These are phyloP conservation scores for Drosophila tsacasi DNA, from an alignment of 1,140 invertebrate genomes.

Conservation along the genomic window DNA sequence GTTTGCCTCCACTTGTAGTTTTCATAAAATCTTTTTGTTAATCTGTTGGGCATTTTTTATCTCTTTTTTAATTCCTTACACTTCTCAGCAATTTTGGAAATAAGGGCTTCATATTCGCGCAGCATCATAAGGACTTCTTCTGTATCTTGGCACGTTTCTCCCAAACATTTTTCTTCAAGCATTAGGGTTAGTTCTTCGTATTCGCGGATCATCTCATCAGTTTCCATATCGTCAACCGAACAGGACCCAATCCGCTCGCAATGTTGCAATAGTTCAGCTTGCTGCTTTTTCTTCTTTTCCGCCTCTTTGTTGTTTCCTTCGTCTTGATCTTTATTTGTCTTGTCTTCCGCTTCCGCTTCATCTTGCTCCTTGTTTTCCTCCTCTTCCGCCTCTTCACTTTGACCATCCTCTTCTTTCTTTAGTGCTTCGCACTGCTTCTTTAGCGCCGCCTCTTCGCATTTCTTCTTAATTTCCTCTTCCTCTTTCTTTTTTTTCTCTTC, in stretches of 20 bases:
- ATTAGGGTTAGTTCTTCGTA: background rate
- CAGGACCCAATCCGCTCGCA: too few species aligned
- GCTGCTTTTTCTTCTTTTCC: background rate
- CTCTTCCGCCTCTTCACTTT: background rate
- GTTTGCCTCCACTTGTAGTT: background rate
- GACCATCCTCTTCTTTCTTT: background rate
- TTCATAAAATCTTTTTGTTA: background rate
- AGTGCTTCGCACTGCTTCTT: too few species aligned
- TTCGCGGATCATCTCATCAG: background rate
- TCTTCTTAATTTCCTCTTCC: too few species aligned
- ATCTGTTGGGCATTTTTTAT: background rate
- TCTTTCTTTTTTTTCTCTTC: too few species aligned
- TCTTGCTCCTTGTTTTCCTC: background rate
- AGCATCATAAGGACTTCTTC: background rate
- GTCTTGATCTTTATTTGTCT: too few species aligned
- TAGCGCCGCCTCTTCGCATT: background rate
- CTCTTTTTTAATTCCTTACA: background rate
- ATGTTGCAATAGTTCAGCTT: background rate
- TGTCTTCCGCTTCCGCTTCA: too few species aligned
- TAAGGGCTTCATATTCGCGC: background rate
- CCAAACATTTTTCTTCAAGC: background rate
- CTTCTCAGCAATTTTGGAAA: background rate
- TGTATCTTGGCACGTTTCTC: background rate
- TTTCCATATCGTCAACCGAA: background rate
- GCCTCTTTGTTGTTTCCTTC: background rate